These are phyloP conservation scores for Dendroctonus ponderosae DNA, from an alignment of 1,140 invertebrate genomes.

Conservation along the genomic window DNA sequence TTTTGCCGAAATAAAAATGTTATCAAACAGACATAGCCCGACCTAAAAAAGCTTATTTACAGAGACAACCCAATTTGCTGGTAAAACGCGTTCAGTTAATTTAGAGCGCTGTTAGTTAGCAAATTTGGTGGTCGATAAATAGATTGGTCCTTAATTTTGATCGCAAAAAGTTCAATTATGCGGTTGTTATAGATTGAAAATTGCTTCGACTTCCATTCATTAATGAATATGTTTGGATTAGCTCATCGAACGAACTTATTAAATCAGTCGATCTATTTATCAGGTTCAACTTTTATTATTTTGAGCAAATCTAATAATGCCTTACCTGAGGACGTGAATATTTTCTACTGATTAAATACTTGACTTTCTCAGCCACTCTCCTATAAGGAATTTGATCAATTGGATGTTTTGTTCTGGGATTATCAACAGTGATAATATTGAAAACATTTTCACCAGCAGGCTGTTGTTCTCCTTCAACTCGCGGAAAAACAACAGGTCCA, in stretches of 20 bases:
- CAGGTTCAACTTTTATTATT: too few relatives aligned
- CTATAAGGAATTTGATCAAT: constrained; percentile 42
- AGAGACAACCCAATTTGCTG: constrained; percentile 16
- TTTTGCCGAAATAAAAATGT: constrained; percentile 11
- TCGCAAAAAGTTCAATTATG: too few relatives aligned
- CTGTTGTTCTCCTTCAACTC: constrained; percentile 7
- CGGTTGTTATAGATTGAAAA: too few relatives aligned
- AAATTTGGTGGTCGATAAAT: too few relatives aligned
- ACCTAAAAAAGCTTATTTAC: constrained; percentile 6
- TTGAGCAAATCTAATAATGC: not conserved
- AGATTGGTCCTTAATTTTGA: too few relatives aligned
- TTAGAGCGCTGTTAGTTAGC: not conserved
- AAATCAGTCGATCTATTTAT: too few relatives aligned
- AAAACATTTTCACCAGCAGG: constrained; percentile 29
- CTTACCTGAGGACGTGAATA: constrained; percentile 23
- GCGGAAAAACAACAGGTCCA: constrained; percentile 9
- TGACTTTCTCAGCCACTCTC: constrained; percentile 41
- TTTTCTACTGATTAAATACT: constrained; percentile 13
- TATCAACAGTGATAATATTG: constrained; percentile 31
- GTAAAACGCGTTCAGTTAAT: constrained; percentile 16
- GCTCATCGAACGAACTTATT: too few relatives aligned
- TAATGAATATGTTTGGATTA: too few relatives aligned
- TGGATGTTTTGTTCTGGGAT: constrained; percentile 29
- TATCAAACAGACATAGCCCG: constrained; percentile 1
- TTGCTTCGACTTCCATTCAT: too few relatives aligned